Evolutionary conservation across 2,888 invertebrate genomes (phyloP).

Genomic region (Carterocephalus palaemon): DNA sequence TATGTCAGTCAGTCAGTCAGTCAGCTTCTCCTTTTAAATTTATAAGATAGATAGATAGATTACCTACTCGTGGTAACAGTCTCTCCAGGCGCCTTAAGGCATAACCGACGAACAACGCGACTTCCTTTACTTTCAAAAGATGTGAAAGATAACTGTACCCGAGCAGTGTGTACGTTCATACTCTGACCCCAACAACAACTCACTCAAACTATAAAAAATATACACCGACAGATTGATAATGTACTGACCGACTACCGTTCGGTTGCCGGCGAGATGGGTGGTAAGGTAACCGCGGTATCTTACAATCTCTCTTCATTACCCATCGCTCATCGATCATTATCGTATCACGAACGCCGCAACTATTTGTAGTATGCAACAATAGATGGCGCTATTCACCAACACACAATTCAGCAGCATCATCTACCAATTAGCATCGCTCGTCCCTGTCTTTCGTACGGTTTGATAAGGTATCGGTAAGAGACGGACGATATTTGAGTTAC

Average conservation of each 20-base stretch:
- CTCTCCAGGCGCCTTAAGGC: no score
- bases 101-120: no score
- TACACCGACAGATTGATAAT: conserved; percentile 42
- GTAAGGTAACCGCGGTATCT: conserved; percentile 48
- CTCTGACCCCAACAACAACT: conserved; percentile 42
- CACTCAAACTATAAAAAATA: conserved; percentile 50
- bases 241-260: conserved; percentile 65
- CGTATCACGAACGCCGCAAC: conserved; percentile 63
- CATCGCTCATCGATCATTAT: conserved; percentile 63
- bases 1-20: no score
- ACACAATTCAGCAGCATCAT: conserved; percentile 72
- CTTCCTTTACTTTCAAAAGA: no score
- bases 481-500: conserved; percentile 32
- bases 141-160: conserved; percentile 11
- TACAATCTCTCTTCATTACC: conserved; percentile 68
- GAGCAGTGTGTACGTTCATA: conserved; percentile 2
- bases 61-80: no score
- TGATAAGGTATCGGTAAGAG: conserved; percentile 5
- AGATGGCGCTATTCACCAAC: conserved; percentile 70
- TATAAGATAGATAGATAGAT: no score
- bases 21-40: no score
- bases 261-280: conserved; percentile 60
- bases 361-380: conserved; percentile 76
- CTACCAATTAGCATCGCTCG: conserved; percentile 62
- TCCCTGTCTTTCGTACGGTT: conserved; percentile 38